These are phyloP conservation scores for Leiothrix lutea DNA, from an alignment of 2,113 vertebrate genomes.

Conservation along the genomic window DNA sequence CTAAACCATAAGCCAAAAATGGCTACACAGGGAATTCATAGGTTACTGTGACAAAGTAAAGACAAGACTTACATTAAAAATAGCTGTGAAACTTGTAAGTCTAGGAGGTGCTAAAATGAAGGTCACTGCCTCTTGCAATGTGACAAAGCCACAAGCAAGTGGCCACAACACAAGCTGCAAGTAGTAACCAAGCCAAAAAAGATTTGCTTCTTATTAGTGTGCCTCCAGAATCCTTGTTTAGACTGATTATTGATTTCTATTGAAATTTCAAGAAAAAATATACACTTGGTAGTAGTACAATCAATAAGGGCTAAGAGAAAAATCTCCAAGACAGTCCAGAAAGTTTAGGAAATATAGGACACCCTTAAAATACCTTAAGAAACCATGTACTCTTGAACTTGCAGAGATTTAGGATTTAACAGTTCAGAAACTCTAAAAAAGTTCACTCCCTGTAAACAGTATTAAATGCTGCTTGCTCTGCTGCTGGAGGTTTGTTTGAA, in stretches of 20 bases:
- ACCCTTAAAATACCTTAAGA: not conserved
- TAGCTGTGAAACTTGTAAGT: not conserved
- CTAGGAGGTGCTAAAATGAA: not conserved
- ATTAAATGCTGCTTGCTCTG: not conserved
- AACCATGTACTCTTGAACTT: not conserved
- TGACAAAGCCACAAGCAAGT: not conserved
- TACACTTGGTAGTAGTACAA: not conserved
- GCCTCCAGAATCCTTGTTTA: not conserved
- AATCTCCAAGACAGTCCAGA: not conserved
- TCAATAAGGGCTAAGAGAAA: not conserved
- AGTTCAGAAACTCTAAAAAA: not conserved
- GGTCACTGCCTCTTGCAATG: not conserved
- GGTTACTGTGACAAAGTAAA: not conserved
- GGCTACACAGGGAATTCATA: not conserved
- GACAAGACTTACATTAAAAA: not conserved
- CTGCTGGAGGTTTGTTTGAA: not conserved
- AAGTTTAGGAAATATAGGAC: not conserved
- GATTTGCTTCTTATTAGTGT: not conserved
- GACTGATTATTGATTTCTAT: not conserved
- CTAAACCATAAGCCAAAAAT: not conserved
- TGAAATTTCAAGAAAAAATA: not conserved
- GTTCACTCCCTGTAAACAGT: not conserved
- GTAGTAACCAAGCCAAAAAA: not conserved
- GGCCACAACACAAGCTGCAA: not conserved
- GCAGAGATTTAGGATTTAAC: not conserved